phyloP scores from a whole-genome alignment of 2,797 vertebrate genomes.

The Schizopygopsis malacanthus region DNA sequence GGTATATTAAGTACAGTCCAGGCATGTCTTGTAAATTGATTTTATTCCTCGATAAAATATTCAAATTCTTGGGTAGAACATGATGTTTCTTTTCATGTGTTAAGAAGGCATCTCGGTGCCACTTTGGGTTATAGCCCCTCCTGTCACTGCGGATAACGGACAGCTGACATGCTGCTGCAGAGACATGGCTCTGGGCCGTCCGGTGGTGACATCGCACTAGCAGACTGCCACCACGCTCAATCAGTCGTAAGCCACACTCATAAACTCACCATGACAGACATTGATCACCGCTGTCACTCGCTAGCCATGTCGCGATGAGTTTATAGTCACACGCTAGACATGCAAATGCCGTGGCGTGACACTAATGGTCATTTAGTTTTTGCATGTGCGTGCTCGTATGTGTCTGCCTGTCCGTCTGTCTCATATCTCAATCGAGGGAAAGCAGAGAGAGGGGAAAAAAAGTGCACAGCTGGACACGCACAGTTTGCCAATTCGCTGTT shows the following conservation, averaged over 20 bases:
- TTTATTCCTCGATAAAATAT: slow-evolving; percentile 43
- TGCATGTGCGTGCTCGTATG: slow-evolving; percentile 8
- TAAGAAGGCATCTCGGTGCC: slow-evolving; percentile 45
- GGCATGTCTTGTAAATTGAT: not conserved
- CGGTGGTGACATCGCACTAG: slow-evolving; percentile 32
- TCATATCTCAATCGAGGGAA: slow-evolving; percentile 15
- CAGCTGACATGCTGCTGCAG: slow-evolving; percentile 45
- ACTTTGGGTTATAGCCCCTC: slow-evolving; percentile 42
- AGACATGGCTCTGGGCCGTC: slow-evolving; percentile 42
- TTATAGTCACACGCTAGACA: slow-evolving; percentile 37
- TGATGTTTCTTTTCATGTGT: slow-evolving; percentile 49
- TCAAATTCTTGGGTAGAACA: slow-evolving; percentile 38
- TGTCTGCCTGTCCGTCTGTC: slow-evolving; percentile 35
- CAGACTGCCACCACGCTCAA: slow-evolving; percentile 45
- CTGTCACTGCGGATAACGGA: slow-evolving; percentile 47
- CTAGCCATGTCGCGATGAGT: slow-evolving; percentile 40
- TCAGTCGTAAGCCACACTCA: slow-evolving; percentile 34
- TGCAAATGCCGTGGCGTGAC: slow-evolving; percentile 47
- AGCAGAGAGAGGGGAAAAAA: slow-evolving; percentile 24
- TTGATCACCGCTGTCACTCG: slow-evolving; percentile 50
- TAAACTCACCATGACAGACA: slow-evolving; percentile 39
- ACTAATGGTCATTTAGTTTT: slow-evolving; percentile 31
- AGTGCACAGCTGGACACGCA: slow-evolving; percentile 16
- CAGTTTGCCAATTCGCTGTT: slow-evolving; percentile 50
- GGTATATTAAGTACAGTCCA: slow-evolving; percentile 6